These are phyloP conservation scores for Sarcophaga caerulescens DNA, from an alignment of 2,888 invertebrate species.

Conservation along the genomic window DNA sequence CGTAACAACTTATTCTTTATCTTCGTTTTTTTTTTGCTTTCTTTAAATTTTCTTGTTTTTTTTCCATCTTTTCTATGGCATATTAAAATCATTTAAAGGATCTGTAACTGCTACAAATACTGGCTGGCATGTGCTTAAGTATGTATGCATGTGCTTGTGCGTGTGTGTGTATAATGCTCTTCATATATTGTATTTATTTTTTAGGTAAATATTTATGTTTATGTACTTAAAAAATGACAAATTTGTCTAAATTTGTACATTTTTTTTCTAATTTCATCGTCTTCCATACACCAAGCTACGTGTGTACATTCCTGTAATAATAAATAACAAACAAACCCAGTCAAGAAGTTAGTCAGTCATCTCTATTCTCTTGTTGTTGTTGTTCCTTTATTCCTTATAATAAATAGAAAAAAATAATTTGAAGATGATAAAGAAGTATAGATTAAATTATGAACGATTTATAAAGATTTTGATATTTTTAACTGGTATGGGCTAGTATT, in stretches of 20 bases:
- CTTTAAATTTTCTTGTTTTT: not conserved
- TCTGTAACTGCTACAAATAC: not conserved
- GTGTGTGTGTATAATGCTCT: conserved; percentile 9
- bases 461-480: conserved; percentile 32
- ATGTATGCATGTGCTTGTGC: not conserved
- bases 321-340: conserved; percentile 21
- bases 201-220: conserved; percentile 65
- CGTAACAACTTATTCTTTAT: conserved; percentile 51
- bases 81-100: conserved; percentile 6
- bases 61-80: not conserved
- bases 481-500: conserved; percentile 6
- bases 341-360: conserved; percentile 44
- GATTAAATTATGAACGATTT: conserved; percentile 51
- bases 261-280: not conserved
- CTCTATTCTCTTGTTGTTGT: not conserved
- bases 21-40: not conserved
- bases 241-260: conserved; percentile 48
- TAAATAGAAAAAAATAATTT: conserved; percentile 13
- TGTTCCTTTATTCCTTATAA: not conserved
- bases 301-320: not conserved
- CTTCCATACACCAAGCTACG: not conserved
- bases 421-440: not conserved
- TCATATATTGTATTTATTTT: conserved; percentile 37
- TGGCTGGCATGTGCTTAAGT: not conserved
- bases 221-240: conserved; percentile 65